A percentile compares a stretch with the other conserved stretches of the same genome.
These are phyloP conservation scores for Lordiphosa andalusiaca DNA, from an alignment of 2,888 invertebrate genomes.

Conservation along the genomic window DNA sequence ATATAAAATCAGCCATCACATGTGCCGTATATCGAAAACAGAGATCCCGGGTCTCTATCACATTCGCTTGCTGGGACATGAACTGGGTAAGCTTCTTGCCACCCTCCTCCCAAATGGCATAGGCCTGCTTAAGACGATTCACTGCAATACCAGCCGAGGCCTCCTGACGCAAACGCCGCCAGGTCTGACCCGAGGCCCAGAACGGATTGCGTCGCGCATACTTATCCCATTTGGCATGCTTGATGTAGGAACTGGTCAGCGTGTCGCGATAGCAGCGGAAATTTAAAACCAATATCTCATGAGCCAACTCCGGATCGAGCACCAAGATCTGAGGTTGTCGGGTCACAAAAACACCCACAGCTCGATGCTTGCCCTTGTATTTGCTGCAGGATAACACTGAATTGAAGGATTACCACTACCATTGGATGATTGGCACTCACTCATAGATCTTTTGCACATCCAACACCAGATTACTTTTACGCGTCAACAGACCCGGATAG, in stretches of 20 bases:
- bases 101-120: conserved; percentile 58
- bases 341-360: conserved; percentile 79
- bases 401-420: background rate
- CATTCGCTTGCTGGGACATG: conserved; percentile 25
- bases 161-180: conserved; percentile 81
- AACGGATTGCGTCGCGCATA: conserved; percentile 80
- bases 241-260: conserved; percentile 55
- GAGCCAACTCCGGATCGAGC: conserved; percentile 78
- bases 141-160: conserved; percentile 81
- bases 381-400: conserved; percentile 44
- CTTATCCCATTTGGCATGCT: conserved; percentile 79
- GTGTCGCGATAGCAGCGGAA: conserved; percentile 77
- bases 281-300: conserved; percentile 78
- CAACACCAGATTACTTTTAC: too few relatives aligned
- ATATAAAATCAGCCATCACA: conserved; percentile 73
- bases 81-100: conserved; percentile 50
- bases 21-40: conserved; percentile 67
- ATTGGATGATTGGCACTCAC: conserved; percentile 51
- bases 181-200: conserved; percentile 79
- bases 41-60: conserved; percentile 65
- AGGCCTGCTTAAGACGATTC: conserved; percentile 66
- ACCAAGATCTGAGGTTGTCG: conserved; percentile 78
- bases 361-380: conserved; percentile 68
- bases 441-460: conserved; percentile 79
- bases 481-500: conserved; percentile 48